phyloP scores from a whole-genome alignment of 2,113 vertebrate genomes.

The Gavia stellata region DNA sequence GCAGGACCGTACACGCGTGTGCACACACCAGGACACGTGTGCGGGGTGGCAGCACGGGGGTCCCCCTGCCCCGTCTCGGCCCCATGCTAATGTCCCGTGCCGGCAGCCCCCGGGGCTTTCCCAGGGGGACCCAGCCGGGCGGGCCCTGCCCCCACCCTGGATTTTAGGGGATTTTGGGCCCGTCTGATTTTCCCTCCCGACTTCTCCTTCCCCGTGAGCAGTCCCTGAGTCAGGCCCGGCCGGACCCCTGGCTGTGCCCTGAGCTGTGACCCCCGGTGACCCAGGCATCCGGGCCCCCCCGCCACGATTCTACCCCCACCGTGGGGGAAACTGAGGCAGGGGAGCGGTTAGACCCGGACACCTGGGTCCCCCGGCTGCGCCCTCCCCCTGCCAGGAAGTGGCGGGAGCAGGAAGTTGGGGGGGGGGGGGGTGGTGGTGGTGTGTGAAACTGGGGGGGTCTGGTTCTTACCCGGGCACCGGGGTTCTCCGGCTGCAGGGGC shows the following conservation, averaged over 20 bases:
- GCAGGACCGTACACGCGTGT: background rate
- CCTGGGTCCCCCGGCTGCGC: no score
- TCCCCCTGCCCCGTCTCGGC: background rate
- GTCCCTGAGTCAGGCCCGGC: background rate
- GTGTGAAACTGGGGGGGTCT: no score
- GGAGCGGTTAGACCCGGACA: no score
- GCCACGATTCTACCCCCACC: no score
- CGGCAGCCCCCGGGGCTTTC: background rate
- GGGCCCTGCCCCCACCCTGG: background rate
- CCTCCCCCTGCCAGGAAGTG: background rate
- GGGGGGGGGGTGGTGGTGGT: no score
- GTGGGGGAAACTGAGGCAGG: no score
- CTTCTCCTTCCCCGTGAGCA: background rate
- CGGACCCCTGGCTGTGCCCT: no score
- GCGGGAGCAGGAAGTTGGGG: conserved; percentile 70
- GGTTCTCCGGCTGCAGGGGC: no score
- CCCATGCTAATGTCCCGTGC: background rate
- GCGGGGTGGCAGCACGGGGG: background rate
- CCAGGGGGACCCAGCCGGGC: background rate
- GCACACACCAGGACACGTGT: background rate
- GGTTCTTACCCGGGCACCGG: no score
- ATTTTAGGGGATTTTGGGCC: background rate
- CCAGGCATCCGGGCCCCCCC: background rate
- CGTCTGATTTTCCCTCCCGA: background rate
- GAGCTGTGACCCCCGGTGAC: no score